These are phyloP conservation scores for Meriones psammophilus DNA, from an alignment of 2,797 vertebrate genomes.

Conservation along the genomic window DNA sequence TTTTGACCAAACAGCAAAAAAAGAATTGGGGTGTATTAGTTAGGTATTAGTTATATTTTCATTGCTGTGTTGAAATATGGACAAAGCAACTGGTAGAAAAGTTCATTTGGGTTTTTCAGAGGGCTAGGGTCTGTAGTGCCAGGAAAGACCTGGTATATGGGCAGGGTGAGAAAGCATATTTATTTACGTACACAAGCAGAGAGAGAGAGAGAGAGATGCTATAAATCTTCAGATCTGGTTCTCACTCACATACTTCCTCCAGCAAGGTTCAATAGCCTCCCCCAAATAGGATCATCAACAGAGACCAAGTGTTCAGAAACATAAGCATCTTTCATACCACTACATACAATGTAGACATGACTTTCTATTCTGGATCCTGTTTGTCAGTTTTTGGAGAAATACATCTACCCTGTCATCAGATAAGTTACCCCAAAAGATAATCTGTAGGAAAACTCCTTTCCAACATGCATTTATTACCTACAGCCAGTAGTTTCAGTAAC, in stretches of 20 bases:
- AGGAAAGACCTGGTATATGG: background rate
- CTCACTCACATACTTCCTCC: background rate
- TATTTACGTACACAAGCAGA: background rate
- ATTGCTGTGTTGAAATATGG: background rate
- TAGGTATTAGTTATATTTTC: background rate
- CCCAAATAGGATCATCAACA: background rate
- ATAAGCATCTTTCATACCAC: background rate
- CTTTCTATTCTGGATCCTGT: background rate
- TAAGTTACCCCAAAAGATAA: conserved; percentile 10
- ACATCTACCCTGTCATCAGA: background rate
- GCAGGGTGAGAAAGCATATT: background rate
- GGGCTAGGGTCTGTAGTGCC: too few relatives aligned
- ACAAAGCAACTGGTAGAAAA: background rate
- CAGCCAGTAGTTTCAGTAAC: background rate
- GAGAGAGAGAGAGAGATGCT: background rate
- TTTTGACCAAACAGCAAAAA: conserved; percentile 39
- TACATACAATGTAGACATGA: background rate
- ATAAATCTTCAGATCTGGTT: background rate
- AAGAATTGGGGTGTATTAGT: background rate
- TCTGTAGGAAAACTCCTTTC: background rate
- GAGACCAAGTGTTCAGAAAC: background rate
- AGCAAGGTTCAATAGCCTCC: background rate
- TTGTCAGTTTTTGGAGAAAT: conserved; percentile 36
- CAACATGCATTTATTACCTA: background rate
- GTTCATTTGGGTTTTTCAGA: background rate